A percentile compares a stretch with the other conserved stretches of the same genome.
phyloP scores from a whole-genome alignment of 2,888 invertebrate species.

The Margaritifera margaritifera region DNA sequence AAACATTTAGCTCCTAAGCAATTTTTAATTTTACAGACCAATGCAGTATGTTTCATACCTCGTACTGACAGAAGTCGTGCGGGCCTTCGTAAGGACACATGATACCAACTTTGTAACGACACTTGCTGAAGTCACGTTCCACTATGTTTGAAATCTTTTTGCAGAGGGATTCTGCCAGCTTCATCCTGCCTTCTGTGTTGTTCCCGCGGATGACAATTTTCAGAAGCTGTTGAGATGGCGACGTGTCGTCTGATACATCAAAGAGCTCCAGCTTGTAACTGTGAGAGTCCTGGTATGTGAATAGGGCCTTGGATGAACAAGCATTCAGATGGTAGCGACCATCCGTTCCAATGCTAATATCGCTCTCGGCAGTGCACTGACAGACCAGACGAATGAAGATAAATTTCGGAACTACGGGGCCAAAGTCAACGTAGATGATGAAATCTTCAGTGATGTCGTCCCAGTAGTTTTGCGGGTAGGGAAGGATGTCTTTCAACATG shows the following conservation, averaged over 20 bases:
- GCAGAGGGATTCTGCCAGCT: constrained; percentile 22
- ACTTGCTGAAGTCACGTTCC: constrained; percentile 35
- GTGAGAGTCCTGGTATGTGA: constrained; percentile 26
- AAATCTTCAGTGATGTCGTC: constrained; percentile 20
- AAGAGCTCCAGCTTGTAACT: constrained; percentile 38
- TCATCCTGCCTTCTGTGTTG: constrained; percentile 10
- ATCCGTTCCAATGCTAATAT: constrained; percentile 26
- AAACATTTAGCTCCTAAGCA: too few relatives aligned
- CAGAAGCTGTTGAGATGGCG: constrained; percentile 22
- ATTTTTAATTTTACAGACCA: background rate
- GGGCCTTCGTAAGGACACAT: constrained; percentile 35
- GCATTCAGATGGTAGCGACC: constrained; percentile 34
- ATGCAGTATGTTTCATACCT: constrained; percentile 12
- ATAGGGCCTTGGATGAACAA: constrained; percentile 33
- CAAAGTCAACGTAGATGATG: constrained; percentile 28
- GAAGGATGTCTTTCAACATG: constrained; percentile 26
- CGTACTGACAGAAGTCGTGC: constrained; percentile 30
- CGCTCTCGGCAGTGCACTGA: constrained; percentile 31
- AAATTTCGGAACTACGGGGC: constrained; percentile 29
- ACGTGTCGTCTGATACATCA: constrained; percentile 11
- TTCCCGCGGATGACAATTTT: constrained; percentile 27
- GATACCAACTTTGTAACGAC: constrained; percentile 35
- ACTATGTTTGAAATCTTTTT: constrained; percentile 31
- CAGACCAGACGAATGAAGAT: constrained; percentile 39
- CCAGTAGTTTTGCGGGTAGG: constrained; percentile 35